Evolutionary conservation across 30 jellyfish, hydroid and myxozoan species (phyloP).

Genomic region (Aurelia coerulea): DNA sequence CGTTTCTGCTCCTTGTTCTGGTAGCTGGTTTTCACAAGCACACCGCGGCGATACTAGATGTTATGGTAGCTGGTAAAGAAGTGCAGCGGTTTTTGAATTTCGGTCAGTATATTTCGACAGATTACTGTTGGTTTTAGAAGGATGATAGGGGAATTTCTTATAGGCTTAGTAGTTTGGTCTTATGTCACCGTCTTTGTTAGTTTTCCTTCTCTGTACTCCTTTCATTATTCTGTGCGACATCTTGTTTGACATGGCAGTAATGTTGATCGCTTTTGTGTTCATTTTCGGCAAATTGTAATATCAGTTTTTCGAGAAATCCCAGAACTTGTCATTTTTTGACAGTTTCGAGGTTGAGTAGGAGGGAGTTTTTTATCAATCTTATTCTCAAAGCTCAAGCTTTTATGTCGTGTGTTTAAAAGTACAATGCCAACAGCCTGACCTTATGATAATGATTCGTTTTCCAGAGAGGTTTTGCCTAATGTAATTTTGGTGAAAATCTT

Average conservation of each 20-base stretch:
- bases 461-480: not conserved
- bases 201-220: not conserved
- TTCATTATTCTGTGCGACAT: not conserved
- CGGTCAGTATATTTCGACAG: slow-evolving; percentile 47
- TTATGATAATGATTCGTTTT: not conserved
- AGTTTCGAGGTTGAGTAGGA: not conserved
- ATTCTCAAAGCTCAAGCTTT: too few species aligned
- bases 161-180: slow-evolving; percentile 34
- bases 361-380: too few species aligned
- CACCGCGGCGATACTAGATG: slow-evolving; percentile 72
- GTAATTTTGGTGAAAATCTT: slow-evolving; percentile 3
- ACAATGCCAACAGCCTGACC: slow-evolving; percentile 1
- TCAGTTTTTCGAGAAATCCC: slow-evolving; percentile 13
- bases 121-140: slow-evolving; percentile 36
- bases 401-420: too few species aligned
- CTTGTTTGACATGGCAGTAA: slow-evolving; percentile 15
- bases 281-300: slow-evolving; percentile 39
- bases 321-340: slow-evolving; percentile 9
- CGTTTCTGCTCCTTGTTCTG: slow-evolving; percentile 32
- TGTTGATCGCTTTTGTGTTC: slow-evolving; percentile 54
- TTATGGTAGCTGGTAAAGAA: slow-evolving; percentile 78
- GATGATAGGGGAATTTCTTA: slow-evolving; percentile 9
- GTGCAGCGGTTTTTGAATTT: slow-evolving; percentile 67
- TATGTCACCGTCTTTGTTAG: slow-evolving; percentile 20
- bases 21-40: slow-evolving; percentile 48